Percentiles rank a stretch among this genome's conserved stretches.
phyloP scores from a whole-genome alignment of 92 coral and sea anemone species.

The Phymanthus crucifer region DNA sequence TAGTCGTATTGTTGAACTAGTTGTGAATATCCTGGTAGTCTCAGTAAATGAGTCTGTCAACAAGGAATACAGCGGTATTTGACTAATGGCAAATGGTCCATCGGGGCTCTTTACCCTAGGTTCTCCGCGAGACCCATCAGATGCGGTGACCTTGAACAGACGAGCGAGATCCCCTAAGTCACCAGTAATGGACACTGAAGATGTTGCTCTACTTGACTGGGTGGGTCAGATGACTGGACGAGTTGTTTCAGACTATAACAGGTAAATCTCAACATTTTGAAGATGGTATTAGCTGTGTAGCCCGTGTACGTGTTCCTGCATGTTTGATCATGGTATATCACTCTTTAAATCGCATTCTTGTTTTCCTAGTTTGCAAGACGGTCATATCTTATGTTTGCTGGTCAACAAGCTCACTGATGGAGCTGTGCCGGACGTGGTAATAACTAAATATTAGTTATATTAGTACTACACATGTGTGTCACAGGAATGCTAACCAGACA shows the following conservation, averaged over 20 bases:
- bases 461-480: too few species aligned
- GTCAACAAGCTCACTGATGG: constrained; percentile 55
- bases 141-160: neutral
- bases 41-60: too few species aligned
- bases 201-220: constrained; percentile 51
- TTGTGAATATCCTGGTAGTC: too few species aligned
- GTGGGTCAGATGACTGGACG: constrained; percentile 39
- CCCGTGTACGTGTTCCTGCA: too few species aligned
- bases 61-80: too few species aligned
- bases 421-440: constrained; percentile 64
- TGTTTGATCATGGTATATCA: neutral
- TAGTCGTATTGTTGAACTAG: too few species aligned
- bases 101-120: neutral
- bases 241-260: constrained; percentile 30
- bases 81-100: too few species aligned
- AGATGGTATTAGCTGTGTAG: too few species aligned
- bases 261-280: too few species aligned
- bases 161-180: constrained; percentile 1
- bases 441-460: constrained; percentile 3
- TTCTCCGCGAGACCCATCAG: neutral
- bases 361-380: constrained; percentile 61
- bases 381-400: constrained; percentile 57
- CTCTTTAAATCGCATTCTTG: neutral
- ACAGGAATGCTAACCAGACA: too few species aligned
- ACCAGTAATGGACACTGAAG: constrained; percentile 26